phyloP scores from a whole-genome alignment of 2,113 vertebrate genomes.

The Eclectus roratus region DNA sequence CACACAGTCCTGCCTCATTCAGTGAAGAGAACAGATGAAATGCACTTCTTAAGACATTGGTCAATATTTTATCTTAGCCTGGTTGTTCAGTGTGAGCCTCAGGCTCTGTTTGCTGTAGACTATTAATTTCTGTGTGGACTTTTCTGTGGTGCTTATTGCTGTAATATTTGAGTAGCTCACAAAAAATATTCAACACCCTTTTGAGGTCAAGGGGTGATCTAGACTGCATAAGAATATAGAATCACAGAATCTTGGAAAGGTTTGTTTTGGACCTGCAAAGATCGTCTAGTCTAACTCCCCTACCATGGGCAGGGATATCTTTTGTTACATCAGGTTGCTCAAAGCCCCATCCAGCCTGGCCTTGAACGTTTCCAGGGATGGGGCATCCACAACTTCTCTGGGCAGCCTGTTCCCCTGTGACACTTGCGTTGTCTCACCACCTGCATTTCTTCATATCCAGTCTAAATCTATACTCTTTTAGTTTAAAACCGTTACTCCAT shows the following conservation, averaged over 20 bases:
- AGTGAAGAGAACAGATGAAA: background rate
- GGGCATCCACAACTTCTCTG: background rate
- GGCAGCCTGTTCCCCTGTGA: background rate
- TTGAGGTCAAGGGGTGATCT: background rate
- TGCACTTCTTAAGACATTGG: background rate
- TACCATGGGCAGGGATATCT: background rate
- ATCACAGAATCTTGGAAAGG: background rate
- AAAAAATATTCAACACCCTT: background rate
- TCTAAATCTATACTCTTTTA: background rate
- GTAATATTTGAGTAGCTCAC: background rate
- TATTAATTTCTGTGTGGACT: background rate
- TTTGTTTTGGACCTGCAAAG: background rate
- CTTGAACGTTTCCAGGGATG: background rate
- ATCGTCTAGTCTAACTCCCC: background rate
- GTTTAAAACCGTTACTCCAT: background rate
- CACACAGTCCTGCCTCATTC: background rate
- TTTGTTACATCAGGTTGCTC: background rate
- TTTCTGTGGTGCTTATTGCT: background rate
- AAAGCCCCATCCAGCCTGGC: fast-evolving
- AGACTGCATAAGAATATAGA: background rate
- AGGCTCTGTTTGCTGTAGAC: background rate
- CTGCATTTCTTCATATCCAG: background rate
- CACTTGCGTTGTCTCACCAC: background rate
- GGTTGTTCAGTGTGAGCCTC: background rate
- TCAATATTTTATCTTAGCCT: background rate